Evolutionary conservation across 2,888 invertebrate species (phyloP).

Genomic region (Empis livida): DNA sequence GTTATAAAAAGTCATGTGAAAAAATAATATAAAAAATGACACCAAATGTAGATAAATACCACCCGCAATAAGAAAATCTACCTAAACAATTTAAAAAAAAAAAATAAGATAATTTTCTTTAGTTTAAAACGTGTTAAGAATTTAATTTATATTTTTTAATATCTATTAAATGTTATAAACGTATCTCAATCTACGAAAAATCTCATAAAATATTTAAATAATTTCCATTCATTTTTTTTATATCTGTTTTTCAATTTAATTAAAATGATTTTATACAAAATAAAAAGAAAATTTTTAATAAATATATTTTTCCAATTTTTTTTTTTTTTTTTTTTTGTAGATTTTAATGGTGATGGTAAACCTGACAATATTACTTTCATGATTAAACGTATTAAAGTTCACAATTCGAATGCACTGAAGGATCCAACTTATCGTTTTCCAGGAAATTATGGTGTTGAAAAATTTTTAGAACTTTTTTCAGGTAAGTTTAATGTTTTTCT

Average conservation of each 20-base stretch:
- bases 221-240: too few relatives aligned
- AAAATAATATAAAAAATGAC: too few relatives aligned
- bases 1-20: too few relatives aligned
- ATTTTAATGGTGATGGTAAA: constrained; percentile 86
- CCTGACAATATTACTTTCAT: constrained; percentile 89
- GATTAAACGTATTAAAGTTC: constrained; percentile 91
- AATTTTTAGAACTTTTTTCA: constrained; percentile 94
- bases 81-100: too few relatives aligned
- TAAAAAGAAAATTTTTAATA: neutral
- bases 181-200: too few relatives aligned
- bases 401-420: constrained; percentile 71
- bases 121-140: too few relatives aligned
- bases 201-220: too few relatives aligned
- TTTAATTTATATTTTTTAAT: too few relatives aligned
- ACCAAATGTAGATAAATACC: too few relatives aligned
- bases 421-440: constrained; percentile 82
- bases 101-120: too few relatives aligned
- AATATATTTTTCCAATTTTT: neutral
- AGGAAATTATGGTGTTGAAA: constrained; percentile 94
- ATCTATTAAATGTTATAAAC: too few relatives aligned
- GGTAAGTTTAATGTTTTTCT: constrained; percentile 56
- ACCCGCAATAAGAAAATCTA: too few relatives aligned
- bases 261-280: neutral
- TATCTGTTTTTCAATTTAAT: neutral
- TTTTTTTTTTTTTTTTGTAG: constrained; percentile 37